Evolutionary conservation across 2,888 invertebrate species (phyloP), one percentile per base, ranked within the genome.

Genomic region (Tethea ocularis): DNA sequence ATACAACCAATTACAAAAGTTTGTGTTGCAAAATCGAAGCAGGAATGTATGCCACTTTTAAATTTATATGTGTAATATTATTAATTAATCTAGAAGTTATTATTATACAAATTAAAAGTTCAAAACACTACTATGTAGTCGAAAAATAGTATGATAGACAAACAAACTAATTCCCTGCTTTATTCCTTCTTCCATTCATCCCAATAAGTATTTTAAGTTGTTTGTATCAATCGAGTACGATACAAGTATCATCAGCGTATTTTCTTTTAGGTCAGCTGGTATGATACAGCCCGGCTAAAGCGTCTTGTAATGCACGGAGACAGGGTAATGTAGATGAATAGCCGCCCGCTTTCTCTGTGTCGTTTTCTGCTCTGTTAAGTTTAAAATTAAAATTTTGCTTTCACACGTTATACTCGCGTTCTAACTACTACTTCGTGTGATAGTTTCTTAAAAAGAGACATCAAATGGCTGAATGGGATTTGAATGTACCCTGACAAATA

Each of bases 251-350:
- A n/a, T n/a, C n/a, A n/a, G 17, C 63, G 52, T 8, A 52, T 38
- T 38, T 38, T n/a, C 38, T 38, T 2, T 57, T 56, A 7, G 53
- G 61, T 93, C 93, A 93, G 83, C 92, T 92, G 51, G 91, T 81
- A 57, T 93, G 90, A 63, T 95, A 96, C 1, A 97, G 90, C 10
- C 97, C 98, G 61, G 96, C 95, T 78, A 98, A 93, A 0, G 98
- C 97, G 82, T 98, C 98, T 79, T 98, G 97, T 51, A 99, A 83
- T 0, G 98, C 98, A 63, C 98, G 94, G 64, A 97, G 93, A 79
- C 98, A 98, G 0, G 98, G 97, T 69, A 97, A 93, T 2, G 95
- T 95, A 0, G 97, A 94, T n/a, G 94, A 94, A 83, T 97, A 99
- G 1, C 99, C 99, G 11, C 98, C 98, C 0, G 98, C 98, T 67